phyloP scores from a whole-genome alignment of 2,797 vertebrate species.

The Acanthiza pusilla region DNA sequence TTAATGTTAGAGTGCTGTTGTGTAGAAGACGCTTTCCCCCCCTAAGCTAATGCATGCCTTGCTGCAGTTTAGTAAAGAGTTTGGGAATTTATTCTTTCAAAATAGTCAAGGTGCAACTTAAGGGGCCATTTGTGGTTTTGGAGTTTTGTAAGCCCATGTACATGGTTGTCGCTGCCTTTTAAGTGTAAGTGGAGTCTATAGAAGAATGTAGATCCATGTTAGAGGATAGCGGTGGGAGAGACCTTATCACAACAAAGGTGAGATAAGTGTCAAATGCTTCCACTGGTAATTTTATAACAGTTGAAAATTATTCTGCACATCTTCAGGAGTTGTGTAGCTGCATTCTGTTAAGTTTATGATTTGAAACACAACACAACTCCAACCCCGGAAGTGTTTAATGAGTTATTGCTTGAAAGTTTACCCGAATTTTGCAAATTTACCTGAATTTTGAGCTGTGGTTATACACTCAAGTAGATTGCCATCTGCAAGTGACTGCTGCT shows the following conservation, averaged over 20 bases:
- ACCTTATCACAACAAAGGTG: not conserved
- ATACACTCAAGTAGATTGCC: not conserved
- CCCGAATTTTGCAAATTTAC: not conserved
- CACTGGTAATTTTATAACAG: not conserved
- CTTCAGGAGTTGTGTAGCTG: not conserved
- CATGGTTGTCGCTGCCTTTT: not conserved
- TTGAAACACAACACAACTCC: not conserved
- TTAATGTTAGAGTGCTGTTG: not conserved
- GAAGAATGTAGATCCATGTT: not conserved
- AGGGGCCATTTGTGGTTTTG: not conserved
- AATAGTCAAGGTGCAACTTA: not conserved
- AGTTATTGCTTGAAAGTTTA: not conserved
- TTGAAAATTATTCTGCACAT: not conserved
- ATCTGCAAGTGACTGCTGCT: not conserved
- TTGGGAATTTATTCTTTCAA: not conserved
- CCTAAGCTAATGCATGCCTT: not conserved
- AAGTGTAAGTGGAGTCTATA: not conserved
- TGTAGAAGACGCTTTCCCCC: not conserved
- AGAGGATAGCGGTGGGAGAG: not conserved
- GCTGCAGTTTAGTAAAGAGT: not conserved
- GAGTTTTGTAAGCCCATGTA: not conserved
- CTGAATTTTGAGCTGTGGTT: not conserved
- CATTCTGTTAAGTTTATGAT: not conserved
- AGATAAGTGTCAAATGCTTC: not conserved
- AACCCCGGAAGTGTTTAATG: not conserved